Base-by-base conservation (phyloP, 2,113 vertebrate species). In the Hylia prasina region DNA sequence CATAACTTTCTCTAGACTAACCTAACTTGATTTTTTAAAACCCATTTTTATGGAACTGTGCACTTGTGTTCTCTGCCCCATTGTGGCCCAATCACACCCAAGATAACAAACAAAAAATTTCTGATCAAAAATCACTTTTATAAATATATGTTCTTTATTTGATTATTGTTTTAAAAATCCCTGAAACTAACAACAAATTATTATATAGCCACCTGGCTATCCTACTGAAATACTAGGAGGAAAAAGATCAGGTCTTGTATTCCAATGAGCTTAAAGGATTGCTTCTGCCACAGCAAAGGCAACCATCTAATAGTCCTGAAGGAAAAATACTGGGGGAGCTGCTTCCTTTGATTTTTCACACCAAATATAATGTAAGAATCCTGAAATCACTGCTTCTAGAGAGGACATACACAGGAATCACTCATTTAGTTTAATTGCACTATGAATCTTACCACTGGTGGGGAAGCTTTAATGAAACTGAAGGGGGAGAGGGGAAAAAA, bases 401-500 rank as follows among this genome's bases (percentile, higher is more conserved):
- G 19, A 42, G 11, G 15, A 87, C 81, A 53, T 22, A 76, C 81
- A 53, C 24, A 76, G 40, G 63, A 79, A 37, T 56, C 27, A 18
- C 30, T 76, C 12, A 39, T 76, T 90, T 71, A 37, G 33, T 48
- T 92, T 64, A 42, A 71, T 50, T 75, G 60, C 15, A 13, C 17
- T 40, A 33, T 35, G 27, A 54, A 27, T 66, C 27, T 58, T 54
- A 33, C 13, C 13, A 50, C 23, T 23, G 61, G 31, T 51, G 11
- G 33, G 23, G 56, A 89, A 28, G 4, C 9, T 79, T 42, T 40
- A 33, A 64, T 35, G 24, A 83, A 51, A 17, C 7, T 17, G 42
- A 3, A 42, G 35, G 4, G 7, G 17, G 2, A 48, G 7, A 35
- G 31, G n/a, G 19, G 0, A 17, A 53, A 22, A 63, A 57, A 57